Base-by-base conservation (phyloP, 2,113 vertebrate species). In the Plotosus lineatus region DNA sequence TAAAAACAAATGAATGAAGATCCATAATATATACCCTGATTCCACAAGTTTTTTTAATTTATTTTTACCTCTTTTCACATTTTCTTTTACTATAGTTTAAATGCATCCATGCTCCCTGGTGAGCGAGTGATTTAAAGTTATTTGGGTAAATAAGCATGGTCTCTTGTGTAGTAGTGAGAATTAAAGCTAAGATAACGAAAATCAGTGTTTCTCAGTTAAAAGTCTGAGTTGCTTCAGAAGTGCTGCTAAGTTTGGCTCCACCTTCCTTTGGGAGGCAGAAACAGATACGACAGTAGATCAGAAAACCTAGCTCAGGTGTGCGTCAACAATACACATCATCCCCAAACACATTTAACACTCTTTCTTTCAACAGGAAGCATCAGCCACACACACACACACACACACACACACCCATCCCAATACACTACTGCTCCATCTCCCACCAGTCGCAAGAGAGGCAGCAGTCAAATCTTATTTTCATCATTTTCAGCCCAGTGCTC, bases 381-480 rank as follows among this genome's bases (percentile, higher is more conserved):
- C 38, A 40, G 33, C 26, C 42, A n/a, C n/a, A n/a, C n/a, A n/a
- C n/a, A n/a, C n/a, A n/a, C n/a, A n/a, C n/a, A n/a, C n/a, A n/a
- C n/a, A 51, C 55, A 69, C 73, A 28, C 75, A 36, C 65, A 56
- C 79, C 53, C 55, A 51, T 50, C 44, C 74, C 53, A 56, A 53
- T 65, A 69, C 46, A 61, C 53, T 17, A 48, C 42, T 33, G 6
- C 69, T 68, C 44, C 15, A 40, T 76, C 69, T 75, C 51, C 53
- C 51, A 82, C 50, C 53, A 71, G 63, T 33, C 44, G 26, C 73
- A 40, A 53, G 60, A 80, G 65, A 80, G 81, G 38, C 63, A 36
- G 75, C 78, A 77, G 84, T 85, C 84, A 83, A 53, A 74, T 68
- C 48, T 63, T 51, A 80, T 83, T 78, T 66, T 19, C 51, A 38